Base-by-base conservation (phyloP, 2,888 invertebrate species). In the Spisula solida region DNA sequence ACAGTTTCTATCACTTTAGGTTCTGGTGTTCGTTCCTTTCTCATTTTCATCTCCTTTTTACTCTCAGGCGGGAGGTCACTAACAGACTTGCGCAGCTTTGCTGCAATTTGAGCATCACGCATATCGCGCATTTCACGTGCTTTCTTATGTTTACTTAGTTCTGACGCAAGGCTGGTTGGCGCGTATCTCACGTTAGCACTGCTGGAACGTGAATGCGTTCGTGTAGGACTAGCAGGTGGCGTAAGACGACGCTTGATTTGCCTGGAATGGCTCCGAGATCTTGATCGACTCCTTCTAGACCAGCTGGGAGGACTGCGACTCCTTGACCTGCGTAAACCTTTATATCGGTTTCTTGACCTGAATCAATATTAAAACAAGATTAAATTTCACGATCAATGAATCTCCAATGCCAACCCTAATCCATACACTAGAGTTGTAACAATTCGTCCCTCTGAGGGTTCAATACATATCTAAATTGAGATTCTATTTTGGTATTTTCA, bases 51-150 rank as follows among this genome's bases (percentile, higher is more conserved):
- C 48, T 91, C 88, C 79, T 91, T 91, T 82, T 92, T 90, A 80
- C 56, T 66, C 29, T 90, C 87, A 51, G 20, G 31, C 18, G 81
- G 83, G 31, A 89, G 81, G 20, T 90, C 88, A 70, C 82, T 90
- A 34, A 78, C 90, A 84, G 93, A 91, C 80, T 91, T 88, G 6
- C 91, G 88, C 51, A 93, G 89, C 82, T 91, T 93, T 12, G 92
- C 93, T 41, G 94, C 94, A 48, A 93, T 91, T 41, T 92, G 91
- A 86, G 93, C 93, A 34, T 93, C 93, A 79, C 87, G 87, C 96
- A 98, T 98, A 60, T 93, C 93, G 25, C 86, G 86, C 96, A 98
- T 98, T 96, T 96, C 95, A n/a, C 95, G 90, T 29, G 96, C 96
- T 88, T 95, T 95, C 83, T 94, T 94, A 84, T 96, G 95, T 90